These are phyloP conservation scores for Acanthoscelides obtectus DNA, from an alignment of 2,888 invertebrate species.

Conservation along the genomic window DNA sequence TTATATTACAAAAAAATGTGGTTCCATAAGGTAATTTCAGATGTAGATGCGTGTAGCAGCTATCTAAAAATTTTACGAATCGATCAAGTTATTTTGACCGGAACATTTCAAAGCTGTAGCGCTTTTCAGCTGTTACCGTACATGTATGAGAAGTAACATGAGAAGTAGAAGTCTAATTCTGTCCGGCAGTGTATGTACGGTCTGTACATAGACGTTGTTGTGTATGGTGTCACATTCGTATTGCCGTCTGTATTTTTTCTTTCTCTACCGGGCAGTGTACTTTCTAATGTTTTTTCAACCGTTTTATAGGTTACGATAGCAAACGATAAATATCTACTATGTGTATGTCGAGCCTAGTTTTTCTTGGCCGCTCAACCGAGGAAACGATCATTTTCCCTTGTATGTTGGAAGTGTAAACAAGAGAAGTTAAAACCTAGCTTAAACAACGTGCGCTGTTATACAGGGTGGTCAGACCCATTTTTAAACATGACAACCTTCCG, in stretches of 20 bases:
- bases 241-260: not conserved
- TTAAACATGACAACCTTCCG: too few species aligned
- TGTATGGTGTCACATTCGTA: not conserved
- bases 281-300: not conserved
- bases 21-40: too few species aligned
- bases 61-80: too few species aligned
- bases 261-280: not conserved
- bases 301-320: not conserved
- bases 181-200: not conserved
- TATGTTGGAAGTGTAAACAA: not conserved
- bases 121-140: too few species aligned
- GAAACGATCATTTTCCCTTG: not conserved
- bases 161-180: too few species aligned
- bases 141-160: too few species aligned
- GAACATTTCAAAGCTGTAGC: too few species aligned
- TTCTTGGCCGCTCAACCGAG: not conserved
- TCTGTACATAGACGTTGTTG: not conserved
- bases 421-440: not conserved
- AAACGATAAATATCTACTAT: not conserved
- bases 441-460: not conserved
- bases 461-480: too few species aligned
- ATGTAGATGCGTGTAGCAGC: too few species aligned
- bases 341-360: not conserved
- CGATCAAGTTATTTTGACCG: too few species aligned
- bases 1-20: too few species aligned